phyloP scores from a whole-genome alignment of 2,888 invertebrate genomes.

The Agrypnus murinus region DNA sequence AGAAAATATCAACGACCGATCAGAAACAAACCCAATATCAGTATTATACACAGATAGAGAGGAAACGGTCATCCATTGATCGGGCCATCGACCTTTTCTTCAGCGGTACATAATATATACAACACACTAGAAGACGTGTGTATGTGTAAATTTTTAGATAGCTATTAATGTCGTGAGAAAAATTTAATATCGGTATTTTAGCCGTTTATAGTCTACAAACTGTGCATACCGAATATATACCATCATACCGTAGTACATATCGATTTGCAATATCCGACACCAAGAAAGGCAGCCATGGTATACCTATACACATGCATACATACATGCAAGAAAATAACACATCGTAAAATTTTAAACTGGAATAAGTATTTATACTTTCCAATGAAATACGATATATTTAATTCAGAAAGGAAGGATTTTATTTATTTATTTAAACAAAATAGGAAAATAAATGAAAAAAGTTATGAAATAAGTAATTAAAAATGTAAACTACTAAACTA shows the following conservation, averaged over 20 bases:
- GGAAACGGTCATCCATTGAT: slow-evolving; percentile 2
- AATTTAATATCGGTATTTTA: slow-evolving; percentile 33
- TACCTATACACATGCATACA: slow-evolving; percentile 14
- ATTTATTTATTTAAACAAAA: no score
- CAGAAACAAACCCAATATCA: slow-evolving; percentile 24
- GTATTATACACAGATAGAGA: no score
- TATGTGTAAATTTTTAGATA: slow-evolving; percentile 38
- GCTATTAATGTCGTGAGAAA: slow-evolving; percentile 34
- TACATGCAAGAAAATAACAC: no score
- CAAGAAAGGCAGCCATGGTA: slow-evolving; percentile 1
- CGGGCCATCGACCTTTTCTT: slow-evolving; percentile 32
- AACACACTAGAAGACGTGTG: slow-evolving; percentile 17
- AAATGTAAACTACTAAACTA: no score
- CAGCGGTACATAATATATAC: slow-evolving; percentile 17
- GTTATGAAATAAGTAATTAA: no score
- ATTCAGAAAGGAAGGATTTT: no score
- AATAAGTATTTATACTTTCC: neutral
- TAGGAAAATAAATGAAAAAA: no score
- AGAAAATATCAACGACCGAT: slow-evolving; percentile 20
- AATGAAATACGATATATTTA: neutral
- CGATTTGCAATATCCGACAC: slow-evolving; percentile 11
- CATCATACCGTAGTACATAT: no score
- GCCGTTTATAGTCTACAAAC: slow-evolving; percentile 22
- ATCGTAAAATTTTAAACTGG: neutral
- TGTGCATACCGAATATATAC: slow-evolving; percentile 8